Evolutionary conservation across 2,797 vertebrate species (phyloP).

Genomic region (Ctenochaetus hawaiiensis): DNA sequence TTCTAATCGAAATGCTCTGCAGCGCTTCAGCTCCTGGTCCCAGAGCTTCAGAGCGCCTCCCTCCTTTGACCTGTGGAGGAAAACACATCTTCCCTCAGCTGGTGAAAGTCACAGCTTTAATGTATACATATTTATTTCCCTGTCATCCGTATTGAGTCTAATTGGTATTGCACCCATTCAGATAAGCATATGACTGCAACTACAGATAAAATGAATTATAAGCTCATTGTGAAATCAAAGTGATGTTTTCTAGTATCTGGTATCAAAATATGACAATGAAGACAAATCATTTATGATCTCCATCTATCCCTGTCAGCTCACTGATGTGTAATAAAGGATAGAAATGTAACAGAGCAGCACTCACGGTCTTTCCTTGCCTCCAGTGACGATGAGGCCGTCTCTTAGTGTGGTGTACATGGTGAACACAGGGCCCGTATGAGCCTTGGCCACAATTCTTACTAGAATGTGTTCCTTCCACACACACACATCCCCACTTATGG

Average conservation of each 20-base stretch:
- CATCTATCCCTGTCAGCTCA: not conserved
- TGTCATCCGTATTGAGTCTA: not conserved
- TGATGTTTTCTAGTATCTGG: not conserved
- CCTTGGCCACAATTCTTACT: conserved; percentile 97
- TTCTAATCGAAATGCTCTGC: conserved; percentile 94
- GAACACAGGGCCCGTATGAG: conserved; percentile 97
- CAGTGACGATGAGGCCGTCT: conserved; percentile 97
- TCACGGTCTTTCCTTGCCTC: conserved; percentile 99
- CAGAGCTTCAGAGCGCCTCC: conserved; percentile 96
- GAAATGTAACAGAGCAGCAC: conserved; percentile 67
- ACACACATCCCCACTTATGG: conserved; percentile 99
- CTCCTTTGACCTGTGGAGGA: conserved; percentile 90
- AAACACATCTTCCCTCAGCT: conserved; percentile 36
- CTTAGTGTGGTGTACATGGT: conserved; percentile 98
- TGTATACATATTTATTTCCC: not conserved
- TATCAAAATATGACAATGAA: not conserved
- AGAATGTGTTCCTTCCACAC: conserved; percentile 98
- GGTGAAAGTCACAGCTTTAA: not conserved
- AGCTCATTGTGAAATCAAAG: not conserved
- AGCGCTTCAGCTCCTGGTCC: conserved; percentile 98
- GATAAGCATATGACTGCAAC: not conserved
- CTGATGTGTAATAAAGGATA: not conserved
- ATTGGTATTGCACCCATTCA: not conserved
- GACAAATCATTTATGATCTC: not conserved
- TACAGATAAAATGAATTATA: not conserved